Evolutionary conservation across 2,797 vertebrate species (phyloP), one percentile per base, ranked within the genome.

Genomic region (Spinus pinus): DNA sequence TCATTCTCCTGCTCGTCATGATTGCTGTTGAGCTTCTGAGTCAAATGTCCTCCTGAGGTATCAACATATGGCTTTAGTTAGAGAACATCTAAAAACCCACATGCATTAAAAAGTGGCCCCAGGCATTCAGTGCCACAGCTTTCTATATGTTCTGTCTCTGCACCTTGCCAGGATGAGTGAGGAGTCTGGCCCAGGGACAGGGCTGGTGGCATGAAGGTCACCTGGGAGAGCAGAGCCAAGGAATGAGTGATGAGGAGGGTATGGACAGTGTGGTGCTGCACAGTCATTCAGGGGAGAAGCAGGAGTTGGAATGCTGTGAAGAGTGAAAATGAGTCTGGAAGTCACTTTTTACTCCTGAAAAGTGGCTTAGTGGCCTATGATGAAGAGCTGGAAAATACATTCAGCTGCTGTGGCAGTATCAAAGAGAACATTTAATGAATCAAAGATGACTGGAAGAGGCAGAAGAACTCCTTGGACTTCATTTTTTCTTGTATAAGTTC

Each of bases 61-160:
- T 9, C 56, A 30, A 37, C 75, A 46, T 9, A 66, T 12, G 16
- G 5, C 33, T 81, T 56, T 47, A 53, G 49, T n/a, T 60, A 31
- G 30, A 47, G 74, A 71, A 42, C n/a, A 42, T 21, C 30, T 56
- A 27, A 71, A 87, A 70, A 16, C 30, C 25, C n/a, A 16, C 18
- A 14, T 18, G 30, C 47, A 24, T 27, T 65, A 50, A 50, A 46
- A 70, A n/a, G 20, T 37, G 27, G 3, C 65, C 81, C 74, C 24
- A 41, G 35, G 24, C 3, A 2, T 13, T 49, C 37, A 30, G 1
- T n/a, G 47, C 6, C 5, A 21, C 14, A 61, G 4, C 8, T 86
- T 57, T 58, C 3, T 21, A 2, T 23, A 2, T 70, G 6, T 31
- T 30, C 17, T 2, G 0, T 47, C n/a, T 24, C 50, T 69, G 15